Evolutionary conservation across 2,113 vertebrate species (phyloP).

Genomic region (Manacus vitellinus): DNA sequence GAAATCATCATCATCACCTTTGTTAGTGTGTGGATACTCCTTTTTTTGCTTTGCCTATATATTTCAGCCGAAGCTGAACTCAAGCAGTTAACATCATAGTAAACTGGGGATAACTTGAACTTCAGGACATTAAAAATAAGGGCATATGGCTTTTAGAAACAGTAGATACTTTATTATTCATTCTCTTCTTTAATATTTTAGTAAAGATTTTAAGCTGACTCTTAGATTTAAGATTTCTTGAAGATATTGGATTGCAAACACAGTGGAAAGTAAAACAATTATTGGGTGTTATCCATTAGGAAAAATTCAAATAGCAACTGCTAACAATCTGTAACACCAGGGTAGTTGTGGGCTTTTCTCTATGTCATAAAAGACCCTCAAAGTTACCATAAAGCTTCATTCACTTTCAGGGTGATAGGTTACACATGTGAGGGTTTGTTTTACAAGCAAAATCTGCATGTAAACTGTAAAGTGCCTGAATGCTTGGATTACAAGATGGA

Average conservation of each 20-base stretch:
- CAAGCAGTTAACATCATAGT: constrained; percentile 3
- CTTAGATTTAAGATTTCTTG: constrained; percentile 30
- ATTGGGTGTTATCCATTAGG: constrained; percentile 61
- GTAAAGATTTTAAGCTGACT: constrained; percentile 31
- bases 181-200: constrained; percentile 39
- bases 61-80: not conserved
- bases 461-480: constrained; percentile 20
- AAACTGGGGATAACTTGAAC: constrained; percentile 31
- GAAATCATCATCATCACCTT: not conserved
- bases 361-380: constrained; percentile 42
- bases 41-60: not conserved
- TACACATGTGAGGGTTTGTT: constrained; percentile 56
- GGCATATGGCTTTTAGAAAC: constrained; percentile 41
- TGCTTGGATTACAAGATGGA: constrained; percentile 15
- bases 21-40: not conserved
- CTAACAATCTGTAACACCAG: constrained; percentile 47
- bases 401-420: constrained; percentile 39
- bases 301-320: constrained; percentile 51
- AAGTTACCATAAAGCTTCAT: constrained; percentile 47
- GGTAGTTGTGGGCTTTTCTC: not conserved
- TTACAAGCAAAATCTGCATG: constrained; percentile 47
- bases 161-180: constrained; percentile 37
- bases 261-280: constrained; percentile 55
- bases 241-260: not conserved
- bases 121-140: constrained; percentile 25